phyloP scores from a whole-genome alignment of 2,113 vertebrate species.

The Oreochromis niloticus region DNA sequence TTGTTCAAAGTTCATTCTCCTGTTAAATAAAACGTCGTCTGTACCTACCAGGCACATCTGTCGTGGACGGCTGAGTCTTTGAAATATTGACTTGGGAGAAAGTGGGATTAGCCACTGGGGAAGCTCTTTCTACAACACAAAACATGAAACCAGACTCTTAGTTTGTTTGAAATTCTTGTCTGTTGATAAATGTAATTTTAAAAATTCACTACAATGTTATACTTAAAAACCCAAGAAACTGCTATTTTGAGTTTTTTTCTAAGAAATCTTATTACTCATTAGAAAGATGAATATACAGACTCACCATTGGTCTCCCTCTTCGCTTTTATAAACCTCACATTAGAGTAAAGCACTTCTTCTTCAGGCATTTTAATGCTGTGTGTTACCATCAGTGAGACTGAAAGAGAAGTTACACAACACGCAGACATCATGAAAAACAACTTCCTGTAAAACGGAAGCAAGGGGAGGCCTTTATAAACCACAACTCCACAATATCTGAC shows the following conservation, averaged over 20 bases:
- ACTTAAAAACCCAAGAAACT: neutral
- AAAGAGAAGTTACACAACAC: neutral
- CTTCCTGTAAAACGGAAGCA: fast-evolving
- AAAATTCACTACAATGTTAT: neutral
- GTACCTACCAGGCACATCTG: neutral
- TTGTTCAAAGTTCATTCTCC: neutral
- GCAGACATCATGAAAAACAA: neutral
- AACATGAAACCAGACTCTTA: neutral
- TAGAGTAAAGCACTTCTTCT: neutral
- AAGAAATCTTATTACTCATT: neutral
- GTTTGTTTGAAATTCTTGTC: fast-evolving
- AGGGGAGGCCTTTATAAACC: neutral
- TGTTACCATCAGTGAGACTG: neutral
- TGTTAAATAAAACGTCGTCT: neutral
- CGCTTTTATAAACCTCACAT: neutral
- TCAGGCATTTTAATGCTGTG: neutral
- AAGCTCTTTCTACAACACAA: neutral
- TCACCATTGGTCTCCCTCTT: neutral
- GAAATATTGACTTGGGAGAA: neutral
- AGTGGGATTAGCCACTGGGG: neutral
- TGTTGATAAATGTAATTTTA: neutral
- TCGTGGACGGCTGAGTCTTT: neutral
- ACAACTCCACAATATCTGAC: neutral
- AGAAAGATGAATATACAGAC: neutral
- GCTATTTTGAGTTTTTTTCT: fast-evolving